Percentiles rank a stretch among this genome's conserved stretches.
These are phyloP conservation scores for Tryphoninae sp. DNA, from an alignment of 2,888 invertebrate species.

Conservation along the genomic window DNA sequence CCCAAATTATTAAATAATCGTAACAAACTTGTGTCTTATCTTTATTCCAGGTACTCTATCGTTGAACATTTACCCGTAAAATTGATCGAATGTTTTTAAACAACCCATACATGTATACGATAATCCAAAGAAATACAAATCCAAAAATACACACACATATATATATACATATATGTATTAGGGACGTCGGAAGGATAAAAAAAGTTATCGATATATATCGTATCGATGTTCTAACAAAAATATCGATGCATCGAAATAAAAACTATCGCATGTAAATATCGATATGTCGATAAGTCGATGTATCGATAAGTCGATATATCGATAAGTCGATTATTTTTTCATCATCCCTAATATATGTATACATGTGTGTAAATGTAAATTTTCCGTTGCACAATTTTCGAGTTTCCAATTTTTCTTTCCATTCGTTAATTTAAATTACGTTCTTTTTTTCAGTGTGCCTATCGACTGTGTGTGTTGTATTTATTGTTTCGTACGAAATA, in stretches of 20 bases:
- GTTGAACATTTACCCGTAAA: slow-evolving; percentile 21
- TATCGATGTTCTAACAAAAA: too few species aligned
- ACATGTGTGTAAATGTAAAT: slow-evolving; percentile 32
- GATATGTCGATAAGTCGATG: too few species aligned
- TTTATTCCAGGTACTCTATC: slow-evolving; percentile 54
- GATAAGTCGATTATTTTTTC: too few species aligned
- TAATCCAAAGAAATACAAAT: slow-evolving; percentile 19
- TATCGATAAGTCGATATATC: too few species aligned
- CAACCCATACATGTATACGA: slow-evolving; percentile 42
- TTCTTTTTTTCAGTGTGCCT: slow-evolving; percentile 44
- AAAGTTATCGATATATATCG: background rate
- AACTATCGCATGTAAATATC: too few species aligned
- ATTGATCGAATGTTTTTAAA: slow-evolving; percentile 8
- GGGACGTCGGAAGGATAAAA: too few species aligned
- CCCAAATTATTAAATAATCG: slow-evolving; percentile 12
- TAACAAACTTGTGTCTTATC: slow-evolving; percentile 33
- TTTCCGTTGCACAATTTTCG: slow-evolving; percentile 44
- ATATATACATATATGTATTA: background rate
- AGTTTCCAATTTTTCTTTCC: slow-evolving; percentile 32
- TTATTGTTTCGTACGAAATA: slow-evolving; percentile 48
- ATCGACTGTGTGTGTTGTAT: slow-evolving; percentile 38
- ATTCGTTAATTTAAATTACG: slow-evolving; percentile 6
- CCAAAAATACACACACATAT: slow-evolving; percentile 11
- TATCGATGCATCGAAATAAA: too few species aligned
- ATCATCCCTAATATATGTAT: background rate